These are phyloP conservation scores for Dendrolimus punctatus DNA, from an alignment of 1,140 invertebrate genomes.

Conservation along the genomic window DNA sequence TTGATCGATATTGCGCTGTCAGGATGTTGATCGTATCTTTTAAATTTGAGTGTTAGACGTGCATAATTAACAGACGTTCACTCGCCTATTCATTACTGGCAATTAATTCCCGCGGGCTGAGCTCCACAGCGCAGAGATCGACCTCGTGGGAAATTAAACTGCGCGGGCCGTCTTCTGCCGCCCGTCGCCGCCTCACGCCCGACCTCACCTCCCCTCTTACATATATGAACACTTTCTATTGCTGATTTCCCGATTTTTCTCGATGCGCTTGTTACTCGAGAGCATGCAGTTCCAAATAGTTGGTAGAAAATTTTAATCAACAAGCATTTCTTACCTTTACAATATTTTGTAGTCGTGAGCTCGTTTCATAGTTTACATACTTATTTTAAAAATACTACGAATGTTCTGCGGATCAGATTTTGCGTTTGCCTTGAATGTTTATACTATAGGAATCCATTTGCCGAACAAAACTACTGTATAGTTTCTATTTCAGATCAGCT, in stretches of 20 bases:
- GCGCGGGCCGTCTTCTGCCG: slow-evolving; percentile 62
- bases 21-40: slow-evolving; percentile 17
- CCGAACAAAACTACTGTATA: too few relatives aligned
- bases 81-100: slow-evolving; percentile 71
- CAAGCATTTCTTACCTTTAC: too few relatives aligned
- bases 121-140: slow-evolving; percentile 67
- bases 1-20: not conserved
- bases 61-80: slow-evolving; percentile 68
- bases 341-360: too few relatives aligned
- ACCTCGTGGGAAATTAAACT: slow-evolving; percentile 72
- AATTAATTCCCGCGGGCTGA: slow-evolving; percentile 70
- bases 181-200: slow-evolving; percentile 33
- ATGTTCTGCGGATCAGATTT: too few relatives aligned
- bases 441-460: too few relatives aligned
- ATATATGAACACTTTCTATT: slow-evolving; percentile 65
- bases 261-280: slow-evolving; percentile 16
- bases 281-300: too few relatives aligned
- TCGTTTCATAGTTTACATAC: not conserved
- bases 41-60: slow-evolving; percentile 45
- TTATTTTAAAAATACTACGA: not conserved
- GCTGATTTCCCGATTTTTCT: slow-evolving; percentile 59
- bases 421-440: too few relatives aligned
- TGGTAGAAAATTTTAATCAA: too few relatives aligned
- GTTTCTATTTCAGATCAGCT: too few relatives aligned
- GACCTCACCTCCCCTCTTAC: slow-evolving; percentile 36